Evolutionary conservation across 1,140 invertebrate genomes (phyloP), one percentile per base, ranked within the genome.

Genomic region (Bombus superbus): DNA sequence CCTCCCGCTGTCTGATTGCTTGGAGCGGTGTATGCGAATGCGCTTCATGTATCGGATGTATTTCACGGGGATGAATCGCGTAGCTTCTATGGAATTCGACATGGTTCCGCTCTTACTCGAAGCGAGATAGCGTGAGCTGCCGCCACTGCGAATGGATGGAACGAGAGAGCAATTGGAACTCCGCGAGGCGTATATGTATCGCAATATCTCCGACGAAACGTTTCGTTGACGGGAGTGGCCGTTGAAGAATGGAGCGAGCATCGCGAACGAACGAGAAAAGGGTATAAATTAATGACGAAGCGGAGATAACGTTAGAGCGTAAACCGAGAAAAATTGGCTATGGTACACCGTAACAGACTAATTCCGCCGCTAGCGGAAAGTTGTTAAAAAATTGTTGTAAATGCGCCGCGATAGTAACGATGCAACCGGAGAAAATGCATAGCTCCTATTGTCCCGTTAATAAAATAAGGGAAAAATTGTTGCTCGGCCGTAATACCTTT

Each of bases 31-130:
- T 74, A 35, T 25, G 53, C 62, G 77, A 53, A 68, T 13, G 28
- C 38, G 66, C n/a, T 3, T n/a, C n/a, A 13, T 47, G 59, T 53
- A 75, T 73, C 73, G 35, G 6, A 40, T 42, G 42, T 47, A 71
- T 79, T 72, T 32, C 77, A 81, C 81, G 74, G 62, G 59, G 71
- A 44, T 53, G 44, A 73, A 75, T 81, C 38, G 64, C 38, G 64
- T 9, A 18, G 71, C 32, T 71, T 62, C 64, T 75, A 85, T 64
- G 32, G 25, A 75, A 86, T 75, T 86, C 59, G 78, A 86, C 79
- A 81, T 38, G 84, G 35, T 68, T 81, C 71, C 62, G 69, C 79
- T 86, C 62, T 86, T 81, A 81, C 40, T 32, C 42, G 53, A 13
- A 84, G 47, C 40, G 13, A 35, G 66, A 35, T 28, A 15, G 62